Evolutionary conservation across 2,797 vertebrate genomes (phyloP), one percentile per base, ranked within the genome.

Genomic region (Caiman crocodilus): DNA sequence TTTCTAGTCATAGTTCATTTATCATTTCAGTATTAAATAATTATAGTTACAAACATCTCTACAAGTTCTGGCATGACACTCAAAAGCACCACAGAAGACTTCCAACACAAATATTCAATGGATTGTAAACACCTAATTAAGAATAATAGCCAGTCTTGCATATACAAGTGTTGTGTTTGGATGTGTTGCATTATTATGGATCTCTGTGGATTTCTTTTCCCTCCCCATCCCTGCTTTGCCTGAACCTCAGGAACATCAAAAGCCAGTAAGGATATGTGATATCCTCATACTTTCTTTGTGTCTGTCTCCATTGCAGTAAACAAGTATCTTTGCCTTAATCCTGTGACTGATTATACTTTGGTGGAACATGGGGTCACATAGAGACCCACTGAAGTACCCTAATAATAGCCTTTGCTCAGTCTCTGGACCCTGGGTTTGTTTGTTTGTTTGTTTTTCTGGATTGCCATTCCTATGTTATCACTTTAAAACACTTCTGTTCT

Each of bases 111-210:
- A 67, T 4, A 78, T 25, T 4, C 88, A 94, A 83, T 2, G 20
- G 23, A 61, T 77, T 93, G 90, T 78, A 84, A 96, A 79, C 61
- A 75, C 11, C 30, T 90, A 92, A 90, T 87, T 88, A 90, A 90
- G 25, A 67, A 32, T 77, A 71, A 91, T 61, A 91, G 56, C 11
- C 76, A 84, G 17, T 32, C 50, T 59, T 75, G 10, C 23, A 30
- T 59, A 2, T 59, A 60, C 60, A 71, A 30, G 76, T 10, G 5
- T 20, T 82, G 50, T 76, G 3, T 73, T 91, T 25, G 74, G 15
- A 67, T 14, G n/a, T 15, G 5, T 88, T 78, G 74, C 4, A 7
- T 55, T 76, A 21, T 21, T 90, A 28, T 5, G 87, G 64, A 5
- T 65, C 23, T 91, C 6, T 11, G 9, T 55, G n/a, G 86, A 94